These are phyloP conservation scores for Siderastrea radians DNA, from an alignment of 92 coral and sea anemone species.

Conservation along the genomic window DNA sequence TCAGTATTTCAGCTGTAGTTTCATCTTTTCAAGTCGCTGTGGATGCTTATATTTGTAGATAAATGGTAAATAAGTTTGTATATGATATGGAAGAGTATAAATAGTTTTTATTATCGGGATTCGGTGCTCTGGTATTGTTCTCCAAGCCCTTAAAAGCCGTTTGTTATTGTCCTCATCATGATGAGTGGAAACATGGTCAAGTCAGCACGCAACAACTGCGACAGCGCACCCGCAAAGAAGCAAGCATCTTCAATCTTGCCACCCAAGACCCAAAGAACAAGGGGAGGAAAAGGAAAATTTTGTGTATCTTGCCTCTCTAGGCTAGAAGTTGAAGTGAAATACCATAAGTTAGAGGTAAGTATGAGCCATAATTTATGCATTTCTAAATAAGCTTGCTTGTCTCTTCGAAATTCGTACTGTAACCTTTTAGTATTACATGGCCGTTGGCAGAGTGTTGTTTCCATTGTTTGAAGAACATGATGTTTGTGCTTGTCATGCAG, in stretches of 20 bases:
- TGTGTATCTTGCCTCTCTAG: not conserved
- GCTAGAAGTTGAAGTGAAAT: conserved; percentile 3
- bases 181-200: not conserved
- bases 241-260: not conserved
- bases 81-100: not conserved
- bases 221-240: not conserved
- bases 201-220: not conserved
- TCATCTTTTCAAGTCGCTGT: not conserved
- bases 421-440: not conserved
- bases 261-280: conserved; percentile 9
- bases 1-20: not conserved
- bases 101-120: not conserved
- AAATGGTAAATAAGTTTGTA: conserved; percentile 22
- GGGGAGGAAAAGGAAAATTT: conserved; percentile 1
- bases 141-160: not conserved
- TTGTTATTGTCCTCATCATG: not conserved
- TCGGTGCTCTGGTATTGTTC: not conserved
- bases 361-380: not conserved
- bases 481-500: not conserved
- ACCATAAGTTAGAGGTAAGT: not conserved
- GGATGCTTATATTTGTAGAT: conserved; percentile 9
- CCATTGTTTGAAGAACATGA: not conserved
- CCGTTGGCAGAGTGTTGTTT: not conserved
- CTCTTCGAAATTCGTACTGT: not conserved
- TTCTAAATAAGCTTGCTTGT: too few species aligned